These are phyloP conservation scores for Acanthococcus lagerstroemiae DNA, from an alignment of 2,888 invertebrate genomes.

Conservation along the genomic window DNA sequence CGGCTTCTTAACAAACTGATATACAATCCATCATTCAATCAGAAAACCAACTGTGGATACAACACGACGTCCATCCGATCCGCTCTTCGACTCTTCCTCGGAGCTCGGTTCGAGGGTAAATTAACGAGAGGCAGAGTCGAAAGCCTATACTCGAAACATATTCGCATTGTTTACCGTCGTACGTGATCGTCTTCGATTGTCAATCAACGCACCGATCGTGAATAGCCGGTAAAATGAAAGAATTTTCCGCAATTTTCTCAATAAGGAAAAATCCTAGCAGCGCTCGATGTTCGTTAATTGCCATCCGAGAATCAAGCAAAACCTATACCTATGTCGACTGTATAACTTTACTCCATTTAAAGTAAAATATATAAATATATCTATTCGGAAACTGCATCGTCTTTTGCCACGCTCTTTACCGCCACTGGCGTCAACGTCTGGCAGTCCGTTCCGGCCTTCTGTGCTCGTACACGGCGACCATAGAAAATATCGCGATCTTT, in stretches of 20 bases:
- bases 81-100: neutral
- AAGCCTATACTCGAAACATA: conserved; percentile 4
- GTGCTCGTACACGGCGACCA: too few species aligned
- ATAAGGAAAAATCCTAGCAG: conserved; percentile 12
- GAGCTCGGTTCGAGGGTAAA: conserved; percentile 6
- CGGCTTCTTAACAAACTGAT: conserved; percentile 9
- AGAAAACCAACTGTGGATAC: neutral
- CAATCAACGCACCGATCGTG: conserved; percentile 5
- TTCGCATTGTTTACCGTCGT: conserved; percentile 13
- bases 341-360: conserved; percentile 2
- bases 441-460: too few species aligned
- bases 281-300: conserved; percentile 13
- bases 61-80: neutral
- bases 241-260: conserved; percentile 15
- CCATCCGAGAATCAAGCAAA: neutral
- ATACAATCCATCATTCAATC: conserved; percentile 22
- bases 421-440: neutral
- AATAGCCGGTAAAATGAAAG: conserved; percentile 7
- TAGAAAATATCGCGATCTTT: too few species aligned
- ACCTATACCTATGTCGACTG: neutral
- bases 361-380: conserved; percentile 1
- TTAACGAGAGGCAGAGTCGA: neutral
- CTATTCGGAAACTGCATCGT: neutral
- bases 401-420: neutral
- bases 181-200: conserved; percentile 21